Evolutionary conservation across 2,888 invertebrate species (phyloP).

Genomic region (Cheilosia soror): DNA sequence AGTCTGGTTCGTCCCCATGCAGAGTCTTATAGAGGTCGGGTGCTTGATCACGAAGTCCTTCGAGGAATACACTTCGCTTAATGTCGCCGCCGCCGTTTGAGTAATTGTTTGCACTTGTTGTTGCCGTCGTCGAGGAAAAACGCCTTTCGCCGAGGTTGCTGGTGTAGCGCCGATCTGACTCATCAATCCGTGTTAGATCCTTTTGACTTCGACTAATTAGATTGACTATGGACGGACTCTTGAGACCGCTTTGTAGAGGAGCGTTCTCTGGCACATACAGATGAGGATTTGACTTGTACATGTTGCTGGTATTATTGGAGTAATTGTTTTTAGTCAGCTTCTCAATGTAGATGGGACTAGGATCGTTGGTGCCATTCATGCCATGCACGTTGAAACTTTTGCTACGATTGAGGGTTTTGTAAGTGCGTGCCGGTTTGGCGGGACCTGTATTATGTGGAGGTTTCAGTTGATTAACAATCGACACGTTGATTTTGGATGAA

Average conservation of each 20-base stretch:
- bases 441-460: constrained; percentile 85
- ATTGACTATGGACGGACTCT: constrained; percentile 94
- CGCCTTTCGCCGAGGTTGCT: constrained; percentile 72
- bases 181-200: constrained; percentile 88
- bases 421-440: constrained; percentile 91
- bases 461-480: constrained; percentile 85
- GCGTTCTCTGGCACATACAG: constrained; percentile 86
- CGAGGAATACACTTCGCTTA: constrained; percentile 87
- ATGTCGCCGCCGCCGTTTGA: constrained; percentile 83
- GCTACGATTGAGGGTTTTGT: constrained; percentile 91
- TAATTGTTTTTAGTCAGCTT: constrained; percentile 82
- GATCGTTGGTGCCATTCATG: constrained; percentile 84
- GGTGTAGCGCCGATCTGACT: constrained; percentile 79
- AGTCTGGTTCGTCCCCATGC: constrained; percentile 86
- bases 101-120: constrained; percentile 41
- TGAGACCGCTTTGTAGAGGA: constrained; percentile 84
- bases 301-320: constrained; percentile 81
- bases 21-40: constrained; percentile 90
- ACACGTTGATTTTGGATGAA: constrained; percentile 88
- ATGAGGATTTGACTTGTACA: constrained; percentile 92
- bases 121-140: constrained; percentile 57
- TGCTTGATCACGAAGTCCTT: constrained; percentile 88
- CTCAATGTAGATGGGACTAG: constrained; percentile 83
- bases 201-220: constrained; percentile 93
- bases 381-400: constrained; percentile 94